Conservation (phyloP, 1,140 invertebrate genomes). For the silkworm (Bombyx mori) region DNA sequence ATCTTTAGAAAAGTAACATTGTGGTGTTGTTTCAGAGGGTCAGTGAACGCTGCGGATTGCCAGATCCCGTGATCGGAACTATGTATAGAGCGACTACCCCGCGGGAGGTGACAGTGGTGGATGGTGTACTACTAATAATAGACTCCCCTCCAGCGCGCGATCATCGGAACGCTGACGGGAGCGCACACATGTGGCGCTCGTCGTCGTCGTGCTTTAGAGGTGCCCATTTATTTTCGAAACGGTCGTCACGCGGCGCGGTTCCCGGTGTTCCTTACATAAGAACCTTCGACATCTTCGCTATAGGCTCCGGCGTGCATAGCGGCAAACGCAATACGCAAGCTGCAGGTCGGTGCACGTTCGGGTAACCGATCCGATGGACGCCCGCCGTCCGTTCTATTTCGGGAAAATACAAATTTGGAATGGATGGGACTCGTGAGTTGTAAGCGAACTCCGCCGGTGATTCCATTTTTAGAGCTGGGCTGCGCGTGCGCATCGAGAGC, state of each 20-base stretch:
- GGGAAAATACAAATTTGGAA: conserved; percentile 86
- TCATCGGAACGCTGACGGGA: conserved; percentile 47
- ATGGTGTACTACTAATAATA: conserved; percentile 67
- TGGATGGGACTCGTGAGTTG: conserved; percentile 72
- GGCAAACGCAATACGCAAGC: conserved; percentile 26
- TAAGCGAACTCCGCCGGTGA: conserved; percentile 61
- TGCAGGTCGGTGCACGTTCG: conserved; percentile 66
- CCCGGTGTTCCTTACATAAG: conserved; percentile 59
- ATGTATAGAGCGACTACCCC: conserved; percentile 66
- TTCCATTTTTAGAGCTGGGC: conserved; percentile 75
- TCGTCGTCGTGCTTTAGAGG: conserved; percentile 36
- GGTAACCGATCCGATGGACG: conserved; percentile 72
- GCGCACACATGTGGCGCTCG: conserved; percentile 63
- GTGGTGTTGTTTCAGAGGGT: conserved; percentile 43
- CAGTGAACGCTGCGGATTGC: conserved; percentile 63
- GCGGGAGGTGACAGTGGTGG: conserved; percentile 68
- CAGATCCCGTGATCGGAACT: conserved; percentile 62
- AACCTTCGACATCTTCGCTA: conserved; percentile 31
- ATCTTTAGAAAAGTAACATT: too few species aligned
- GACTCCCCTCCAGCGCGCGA: conserved; percentile 62
- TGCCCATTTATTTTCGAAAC: conserved; percentile 64
- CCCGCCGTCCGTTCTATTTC: conserved; percentile 76
- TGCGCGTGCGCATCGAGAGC: conserved; percentile 61
- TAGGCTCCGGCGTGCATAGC: conserved; percentile 35
- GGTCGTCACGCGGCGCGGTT: conserved; percentile 65